These are phyloP conservation scores for Ormia ochracea DNA, from an alignment of 2,888 invertebrate genomes.

Conservation along the genomic window DNA sequence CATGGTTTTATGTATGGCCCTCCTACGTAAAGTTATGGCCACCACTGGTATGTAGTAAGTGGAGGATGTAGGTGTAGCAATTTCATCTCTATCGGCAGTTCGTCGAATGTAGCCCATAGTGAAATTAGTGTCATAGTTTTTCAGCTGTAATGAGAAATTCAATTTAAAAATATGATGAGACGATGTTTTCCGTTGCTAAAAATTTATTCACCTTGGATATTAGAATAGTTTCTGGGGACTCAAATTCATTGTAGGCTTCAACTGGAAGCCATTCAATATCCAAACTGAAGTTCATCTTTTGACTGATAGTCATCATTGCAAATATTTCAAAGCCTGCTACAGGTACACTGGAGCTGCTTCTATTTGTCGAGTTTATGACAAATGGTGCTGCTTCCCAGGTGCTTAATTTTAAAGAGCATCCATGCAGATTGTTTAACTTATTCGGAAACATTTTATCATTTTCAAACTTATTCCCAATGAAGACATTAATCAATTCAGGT, in stretches of 20 bases:
- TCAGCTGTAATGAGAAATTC: slow-evolving; percentile 6
- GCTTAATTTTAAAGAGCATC: slow-evolving; percentile 62
- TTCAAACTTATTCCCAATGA: slow-evolving; percentile 61
- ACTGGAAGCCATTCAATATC: slow-evolving; percentile 43
- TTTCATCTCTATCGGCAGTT: slow-evolving; percentile 36
- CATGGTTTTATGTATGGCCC: slow-evolving; percentile 63
- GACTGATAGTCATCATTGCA: slow-evolving; percentile 62
- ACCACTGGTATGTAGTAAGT: slow-evolving; percentile 66
- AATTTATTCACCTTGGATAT: not conserved
- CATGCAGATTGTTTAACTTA: slow-evolving; percentile 66
- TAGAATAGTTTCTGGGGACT: not conserved
- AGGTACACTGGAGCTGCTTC: not conserved
- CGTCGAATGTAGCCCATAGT: slow-evolving; percentile 66
- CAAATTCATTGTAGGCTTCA: slow-evolving; percentile 12
- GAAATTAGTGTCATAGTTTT: slow-evolving; percentile 62
- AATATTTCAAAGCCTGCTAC: slow-evolving; percentile 64
- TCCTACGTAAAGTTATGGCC: slow-evolving; percentile 61
- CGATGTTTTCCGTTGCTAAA: not conserved
- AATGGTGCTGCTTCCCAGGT: slow-evolving; percentile 59
- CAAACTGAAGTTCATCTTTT: slow-evolving; percentile 66
- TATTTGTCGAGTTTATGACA: slow-evolving; percentile 2
- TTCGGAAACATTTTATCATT: slow-evolving; percentile 65
- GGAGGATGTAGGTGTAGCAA: slow-evolving; percentile 65
- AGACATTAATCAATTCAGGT: slow-evolving; percentile 65
- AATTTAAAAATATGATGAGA: no score